Base-by-base conservation (phyloP, 2,888 invertebrate species). In the Eupithecia exiguata region DNA sequence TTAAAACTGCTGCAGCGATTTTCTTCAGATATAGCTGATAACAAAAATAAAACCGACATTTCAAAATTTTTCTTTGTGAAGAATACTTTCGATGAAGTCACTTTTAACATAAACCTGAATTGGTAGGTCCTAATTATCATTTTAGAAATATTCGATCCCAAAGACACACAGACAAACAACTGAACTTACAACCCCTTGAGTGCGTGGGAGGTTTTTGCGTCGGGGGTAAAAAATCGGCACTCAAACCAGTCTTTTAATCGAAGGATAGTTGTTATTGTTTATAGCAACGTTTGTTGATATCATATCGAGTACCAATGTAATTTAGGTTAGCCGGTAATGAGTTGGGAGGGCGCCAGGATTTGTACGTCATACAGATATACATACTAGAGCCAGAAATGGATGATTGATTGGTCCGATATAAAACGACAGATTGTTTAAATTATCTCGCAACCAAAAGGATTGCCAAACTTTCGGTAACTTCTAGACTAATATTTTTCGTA, bases 261-360 rank as follows among this genome's bases (percentile, higher is more conserved):
- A 4, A 53, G 58, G 5, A 58, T 58, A 14, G 21, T 25, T 58
- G 58, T 58, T 58, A 58, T 58, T 58, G 58, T 58, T 25, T 12
- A 14, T 25, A 21, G 5, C 21, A 12, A 25, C 25, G 25, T 58
- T 58, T 58, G 58, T 58, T 58, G 58, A 58, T 58, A 58, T 58
- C 58, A 58, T 58, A 53, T 25, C 25, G 5, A 58, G 58, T 53
- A 58, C 12, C 21, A 21, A 36, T 35, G 36, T 36, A 10, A 65
- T 65, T n/a, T 38, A 36, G 63, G 63, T 65, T 38, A 38, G 58
- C 58, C 25, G 12, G 21, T 36, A 36, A 36, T 65, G 36, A 65
- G 36, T 65, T 65, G 63, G 63, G n/a, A 35, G 35, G 5, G 36
- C 36, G 38, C 63, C 63, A 65, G 63, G 63, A 65, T 36, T 18